Conservation (phyloP, 1,140 invertebrate genomes). For the Babylonia areolata region DNA sequence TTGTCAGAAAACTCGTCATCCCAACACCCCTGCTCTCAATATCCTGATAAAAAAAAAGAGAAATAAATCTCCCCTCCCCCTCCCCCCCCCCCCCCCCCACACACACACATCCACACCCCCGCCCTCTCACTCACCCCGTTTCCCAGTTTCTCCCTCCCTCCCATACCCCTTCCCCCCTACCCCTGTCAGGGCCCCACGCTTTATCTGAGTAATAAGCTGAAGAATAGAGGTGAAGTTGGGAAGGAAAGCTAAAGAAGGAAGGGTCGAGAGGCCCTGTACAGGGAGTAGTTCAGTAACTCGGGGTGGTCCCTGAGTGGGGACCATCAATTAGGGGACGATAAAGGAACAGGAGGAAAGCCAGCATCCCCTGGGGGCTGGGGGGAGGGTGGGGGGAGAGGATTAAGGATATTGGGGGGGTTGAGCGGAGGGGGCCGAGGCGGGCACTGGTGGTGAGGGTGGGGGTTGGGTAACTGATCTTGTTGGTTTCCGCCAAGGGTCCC, state of each 20-base stretch:
- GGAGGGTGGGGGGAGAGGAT: too few species aligned
- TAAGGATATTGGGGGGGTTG: too few species aligned
- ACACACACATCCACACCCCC: too few species aligned
- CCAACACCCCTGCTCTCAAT: not conserved
- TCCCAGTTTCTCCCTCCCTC: not conserved
- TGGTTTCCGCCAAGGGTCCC: too few species aligned
- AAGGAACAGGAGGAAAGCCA: not conserved
- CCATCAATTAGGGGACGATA: constrained; percentile 29
- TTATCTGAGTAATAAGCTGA: constrained; percentile 35
- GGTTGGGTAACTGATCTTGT: too few species aligned
- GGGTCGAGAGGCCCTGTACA: not conserved
- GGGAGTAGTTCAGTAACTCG: constrained; percentile 8
- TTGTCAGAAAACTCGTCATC: not conserved
- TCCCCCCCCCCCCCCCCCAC: too few species aligned
- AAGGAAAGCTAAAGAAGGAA: not conserved
- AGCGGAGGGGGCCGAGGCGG: too few species aligned
- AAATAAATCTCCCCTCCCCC: constrained; percentile 31
- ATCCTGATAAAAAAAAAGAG: constrained; percentile 39
- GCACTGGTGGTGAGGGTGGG: too few species aligned
- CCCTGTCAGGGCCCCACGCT: constrained; percentile 12
- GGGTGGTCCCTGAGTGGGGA: not conserved
- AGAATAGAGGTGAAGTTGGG: constrained; percentile 6
- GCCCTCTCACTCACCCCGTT: too few species aligned
- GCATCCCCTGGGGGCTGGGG: not conserved
- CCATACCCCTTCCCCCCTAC: not conserved